phyloP scores from a whole-genome alignment of 2,888 invertebrate genomes.

The Muscina levida region DNA sequence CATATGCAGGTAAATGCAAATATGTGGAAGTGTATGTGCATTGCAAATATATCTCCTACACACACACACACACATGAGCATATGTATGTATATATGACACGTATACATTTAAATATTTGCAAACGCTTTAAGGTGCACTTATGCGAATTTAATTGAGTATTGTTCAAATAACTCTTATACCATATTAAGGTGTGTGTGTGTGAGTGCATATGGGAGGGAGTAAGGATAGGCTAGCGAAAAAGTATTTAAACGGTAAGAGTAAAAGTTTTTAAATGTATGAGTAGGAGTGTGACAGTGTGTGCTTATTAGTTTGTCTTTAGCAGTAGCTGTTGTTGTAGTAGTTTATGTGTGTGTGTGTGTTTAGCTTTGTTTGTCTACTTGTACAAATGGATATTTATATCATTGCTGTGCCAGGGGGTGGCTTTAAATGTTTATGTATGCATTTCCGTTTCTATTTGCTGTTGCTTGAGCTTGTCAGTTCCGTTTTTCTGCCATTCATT shows the following conservation, averaged over 20 bases:
- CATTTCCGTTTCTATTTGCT: neutral
- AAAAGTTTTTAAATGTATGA: neutral
- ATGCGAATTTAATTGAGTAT: conserved; percentile 61
- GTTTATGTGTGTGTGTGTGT: too few relatives aligned
- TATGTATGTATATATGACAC: too few relatives aligned
- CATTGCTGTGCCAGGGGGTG: too few relatives aligned
- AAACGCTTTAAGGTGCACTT: conserved; percentile 36
- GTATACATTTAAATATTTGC: conserved; percentile 14
- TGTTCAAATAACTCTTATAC: conserved; percentile 43
- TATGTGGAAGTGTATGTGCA: conserved; percentile 1
- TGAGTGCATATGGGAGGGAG: neutral
- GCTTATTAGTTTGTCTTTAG: neutral
- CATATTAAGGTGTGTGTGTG: neutral
- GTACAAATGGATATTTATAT: too few relatives aligned
- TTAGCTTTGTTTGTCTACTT: too few relatives aligned
- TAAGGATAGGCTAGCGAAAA: neutral
- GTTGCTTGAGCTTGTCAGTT: too few relatives aligned
- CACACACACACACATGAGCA: neutral
- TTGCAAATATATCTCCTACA: conserved; percentile 8
- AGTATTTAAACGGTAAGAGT: neutral
- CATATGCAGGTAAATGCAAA: neutral
- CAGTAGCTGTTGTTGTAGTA: neutral
- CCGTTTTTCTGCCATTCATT: neutral
- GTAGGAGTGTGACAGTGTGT: neutral
- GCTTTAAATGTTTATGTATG: neutral